Evolutionary conservation across 2,888 invertebrate species (phyloP).

Genomic region (Trichogramma evanescens): DNA sequence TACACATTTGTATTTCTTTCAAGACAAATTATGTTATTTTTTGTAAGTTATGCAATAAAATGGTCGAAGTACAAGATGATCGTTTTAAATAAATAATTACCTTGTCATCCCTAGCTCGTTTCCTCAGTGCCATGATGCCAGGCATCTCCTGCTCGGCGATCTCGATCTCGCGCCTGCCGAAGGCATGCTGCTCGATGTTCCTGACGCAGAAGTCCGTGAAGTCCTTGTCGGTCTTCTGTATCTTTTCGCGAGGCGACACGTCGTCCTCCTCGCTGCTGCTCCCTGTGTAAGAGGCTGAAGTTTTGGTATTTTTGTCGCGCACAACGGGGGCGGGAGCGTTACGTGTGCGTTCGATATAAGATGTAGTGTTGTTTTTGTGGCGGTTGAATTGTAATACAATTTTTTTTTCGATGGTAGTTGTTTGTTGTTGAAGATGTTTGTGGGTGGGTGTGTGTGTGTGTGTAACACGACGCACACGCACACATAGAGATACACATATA

Average conservation of each 20-base stretch:
- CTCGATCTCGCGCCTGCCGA: conserved; percentile 93
- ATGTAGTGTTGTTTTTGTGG: neutral
- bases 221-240: conserved; percentile 77
- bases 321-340: too few relatives aligned
- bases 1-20: too few relatives aligned
- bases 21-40: too few relatives aligned
- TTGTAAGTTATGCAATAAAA: too few relatives aligned
- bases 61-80: too few relatives aligned
- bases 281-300: conserved; percentile 58
- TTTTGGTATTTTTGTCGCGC: conserved; percentile 24
- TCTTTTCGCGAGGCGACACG: conserved; percentile 86
- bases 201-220: conserved; percentile 89
- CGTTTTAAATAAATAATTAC: too few relatives aligned
- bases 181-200: conserved; percentile 86
- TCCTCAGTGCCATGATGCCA: conserved; percentile 89
- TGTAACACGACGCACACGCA: too few relatives aligned
- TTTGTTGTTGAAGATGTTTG: too few relatives aligned
- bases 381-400: too few relatives aligned
- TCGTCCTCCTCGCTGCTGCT: conserved; percentile 92
- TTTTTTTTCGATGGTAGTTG: neutral
- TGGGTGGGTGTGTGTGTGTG: too few relatives aligned
- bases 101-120: conserved; percentile 86
- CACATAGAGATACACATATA: too few relatives aligned
- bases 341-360: neutral
- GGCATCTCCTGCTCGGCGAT: conserved; percentile 99